A percentile compares a stretch with the other conserved stretches of the same genome.
Evolutionary conservation across 2,888 invertebrate species (phyloP).

Genomic region (Cryptops parisi): DNA sequence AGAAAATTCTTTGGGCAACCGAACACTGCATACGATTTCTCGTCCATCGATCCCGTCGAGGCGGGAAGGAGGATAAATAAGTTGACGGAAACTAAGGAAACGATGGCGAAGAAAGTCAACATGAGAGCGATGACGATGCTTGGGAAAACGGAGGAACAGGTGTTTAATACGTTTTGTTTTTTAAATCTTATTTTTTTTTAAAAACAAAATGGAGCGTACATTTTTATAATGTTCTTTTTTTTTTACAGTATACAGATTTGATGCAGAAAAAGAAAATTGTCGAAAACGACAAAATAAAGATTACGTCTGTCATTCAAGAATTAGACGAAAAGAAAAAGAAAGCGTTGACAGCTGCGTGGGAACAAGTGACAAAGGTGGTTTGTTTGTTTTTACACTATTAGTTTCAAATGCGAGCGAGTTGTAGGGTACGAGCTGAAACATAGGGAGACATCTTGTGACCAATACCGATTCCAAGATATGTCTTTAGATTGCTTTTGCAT

Average conservation of each 20-base stretch:
- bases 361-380: conserved; percentile 58
- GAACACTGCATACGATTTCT: conserved; percentile 52
- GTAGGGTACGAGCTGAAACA: too few relatives aligned
- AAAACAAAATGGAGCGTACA: neutral
- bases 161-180: conserved; percentile 1
- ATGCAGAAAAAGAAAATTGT: conserved; percentile 55
- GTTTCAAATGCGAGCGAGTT: too few relatives aligned
- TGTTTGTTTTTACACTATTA: too few relatives aligned
- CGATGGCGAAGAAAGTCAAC: conserved; percentile 56
- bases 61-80: conserved; percentile 41
- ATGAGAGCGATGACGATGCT: conserved; percentile 72
- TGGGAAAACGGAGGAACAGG: conserved; percentile 68
- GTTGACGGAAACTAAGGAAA: conserved; percentile 45
- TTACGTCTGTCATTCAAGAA: conserved; percentile 62
- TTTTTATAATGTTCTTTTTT: conserved; percentile 2
- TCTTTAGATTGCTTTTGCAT: too few relatives aligned
- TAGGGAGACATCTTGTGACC: too few relatives aligned
- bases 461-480: too few relatives aligned
- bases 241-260: conserved; percentile 46
- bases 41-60: conserved; percentile 42
- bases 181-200: neutral
- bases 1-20: conserved; percentile 57
- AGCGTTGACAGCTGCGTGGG: conserved; percentile 65
- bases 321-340: conserved; percentile 82
- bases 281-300: conserved; percentile 54